These are phyloP conservation scores for Poeciliopsis paucimaculata DNA, from an alignment of 2,797 vertebrate species.

Conservation along the genomic window DNA sequence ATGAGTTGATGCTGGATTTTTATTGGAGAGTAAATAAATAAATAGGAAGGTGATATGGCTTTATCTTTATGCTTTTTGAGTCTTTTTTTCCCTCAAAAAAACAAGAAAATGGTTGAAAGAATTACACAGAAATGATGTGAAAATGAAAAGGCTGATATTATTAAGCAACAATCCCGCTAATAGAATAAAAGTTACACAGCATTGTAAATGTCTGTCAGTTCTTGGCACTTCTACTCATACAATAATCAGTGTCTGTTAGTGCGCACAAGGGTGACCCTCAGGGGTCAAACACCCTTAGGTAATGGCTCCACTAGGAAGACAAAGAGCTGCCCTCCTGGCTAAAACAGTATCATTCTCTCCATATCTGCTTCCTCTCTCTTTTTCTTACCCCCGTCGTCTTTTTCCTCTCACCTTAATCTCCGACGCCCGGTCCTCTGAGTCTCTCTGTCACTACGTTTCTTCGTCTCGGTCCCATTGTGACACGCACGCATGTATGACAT, in stretches of 20 bases:
- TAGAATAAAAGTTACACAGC: conserved; percentile 47
- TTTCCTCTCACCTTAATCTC: conserved; percentile 19
- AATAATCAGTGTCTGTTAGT: conserved; percentile 34
- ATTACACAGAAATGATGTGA: not conserved
- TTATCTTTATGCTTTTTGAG: not conserved
- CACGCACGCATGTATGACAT: conserved; percentile 28
- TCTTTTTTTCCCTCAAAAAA: not conserved
- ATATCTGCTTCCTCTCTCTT: conserved; percentile 4
- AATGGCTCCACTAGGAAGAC: conserved; percentile 76
- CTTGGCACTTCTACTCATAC: conserved; percentile 38
- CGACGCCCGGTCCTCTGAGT: not conserved
- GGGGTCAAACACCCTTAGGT: conserved; percentile 56
- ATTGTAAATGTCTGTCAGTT: conserved; percentile 42
- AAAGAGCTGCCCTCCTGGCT: conserved; percentile 57
- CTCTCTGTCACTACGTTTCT: conserved; percentile 13
- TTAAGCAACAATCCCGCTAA: conserved; percentile 25
- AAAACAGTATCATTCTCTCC: conserved; percentile 42
- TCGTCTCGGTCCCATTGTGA: conserved; percentile 12
- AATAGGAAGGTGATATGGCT: not conserved
- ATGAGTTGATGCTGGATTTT: not conserved
- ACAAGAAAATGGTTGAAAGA: not conserved
- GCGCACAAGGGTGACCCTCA: conserved; percentile 42
- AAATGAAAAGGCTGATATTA: conserved; percentile 9
- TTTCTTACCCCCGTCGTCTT: not conserved
- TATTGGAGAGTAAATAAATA: not conserved